Percentiles rank a stretch among this genome's conserved stretches.
phyloP scores from a whole-genome alignment of 2,888 invertebrate genomes.

The Clitarchus hookeri region DNA sequence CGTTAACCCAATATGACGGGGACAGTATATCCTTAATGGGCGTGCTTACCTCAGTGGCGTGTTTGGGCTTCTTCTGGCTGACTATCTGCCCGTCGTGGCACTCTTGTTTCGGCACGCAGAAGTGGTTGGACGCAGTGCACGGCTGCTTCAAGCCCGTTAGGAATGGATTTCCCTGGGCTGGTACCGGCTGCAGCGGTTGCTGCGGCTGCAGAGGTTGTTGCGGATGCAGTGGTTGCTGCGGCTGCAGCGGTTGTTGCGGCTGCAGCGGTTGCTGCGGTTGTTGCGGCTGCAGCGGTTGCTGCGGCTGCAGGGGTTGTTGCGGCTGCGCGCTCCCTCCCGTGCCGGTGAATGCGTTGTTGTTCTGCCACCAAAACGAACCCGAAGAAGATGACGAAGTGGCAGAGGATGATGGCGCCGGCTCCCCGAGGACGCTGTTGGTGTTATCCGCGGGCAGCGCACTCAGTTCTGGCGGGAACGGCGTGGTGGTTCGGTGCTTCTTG shows the following conservation, averaged over 20 bases:
- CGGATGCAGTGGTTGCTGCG: background rate
- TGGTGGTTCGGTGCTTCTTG: background rate
- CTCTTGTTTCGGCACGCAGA: slow-evolving; percentile 64
- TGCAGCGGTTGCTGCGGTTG: background rate
- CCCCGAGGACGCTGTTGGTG: background rate
- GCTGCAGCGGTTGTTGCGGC: background rate
- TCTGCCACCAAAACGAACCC: background rate
- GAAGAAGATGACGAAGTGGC: background rate
- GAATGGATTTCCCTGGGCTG: slow-evolving; percentile 55
- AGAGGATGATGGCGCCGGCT: background rate
- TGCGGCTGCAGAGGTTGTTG: background rate
- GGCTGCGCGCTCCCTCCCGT: background rate
- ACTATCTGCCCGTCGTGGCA: slow-evolving; percentile 65
- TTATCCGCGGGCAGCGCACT: background rate
- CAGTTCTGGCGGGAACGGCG: background rate
- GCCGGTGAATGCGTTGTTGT: background rate
- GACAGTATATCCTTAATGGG: too few relatives aligned
- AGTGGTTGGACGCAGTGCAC: slow-evolving; percentile 63
- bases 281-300: background rate
- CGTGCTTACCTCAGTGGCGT: background rate
- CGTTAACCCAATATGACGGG: too few relatives aligned
- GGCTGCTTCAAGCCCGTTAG: slow-evolving; percentile 45
- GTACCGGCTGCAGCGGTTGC: background rate
- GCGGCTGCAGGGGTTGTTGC: background rate
- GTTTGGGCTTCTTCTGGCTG: slow-evolving; percentile 48